Evolutionary conservation across 2,113 vertebrate genomes (phyloP), one percentile per base, ranked within the genome.

Genomic region (Penelope pileata): DNA sequence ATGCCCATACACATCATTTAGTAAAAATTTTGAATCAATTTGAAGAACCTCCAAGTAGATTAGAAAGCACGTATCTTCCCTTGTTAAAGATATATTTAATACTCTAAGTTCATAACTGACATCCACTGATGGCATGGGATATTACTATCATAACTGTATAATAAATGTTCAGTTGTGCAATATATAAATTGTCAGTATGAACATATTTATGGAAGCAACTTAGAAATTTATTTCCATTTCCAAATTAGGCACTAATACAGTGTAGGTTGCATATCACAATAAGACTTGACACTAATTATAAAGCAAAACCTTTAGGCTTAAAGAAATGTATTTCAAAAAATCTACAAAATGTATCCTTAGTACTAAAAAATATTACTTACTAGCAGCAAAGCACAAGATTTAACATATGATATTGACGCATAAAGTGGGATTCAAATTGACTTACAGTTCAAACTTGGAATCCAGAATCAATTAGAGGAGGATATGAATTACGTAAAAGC

Each of bases 401-500:
- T 84, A 51, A 72, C 11, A 59, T 9, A 34, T 4, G 3, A 68
- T 21, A 67, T 3, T 16, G 56, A 48, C 60, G 13, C 3, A 60
- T 27, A 23, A 92, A 94, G 16, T 50, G 7, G 14, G 12, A 34
- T 32, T 80, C n/a, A 78, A 78, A 78, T 29, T 32, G 34, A 81
- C 78, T 2, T 58, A 45, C 63, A 32, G 34, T 10, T 79, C 58
- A 73, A 58, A 69, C 69, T 0, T 26, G 38, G 59, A 69, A 80
- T 29, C 27, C 18, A 66, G 45, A 73, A 53, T 45, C 16, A 67
- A 54, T 50, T 40, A 8, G 10, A 58, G 63, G 62, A 76, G 16
- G 13, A 75, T 2, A 34, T 0, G 5, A 62, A 23, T 30, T 38
- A 19, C 5, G 11, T 3, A 11, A 40, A 50, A 87, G 64, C 1